Conservation (phyloP, 1,140 invertebrate genomes). For the Homalodisca vitripennis region DNA sequence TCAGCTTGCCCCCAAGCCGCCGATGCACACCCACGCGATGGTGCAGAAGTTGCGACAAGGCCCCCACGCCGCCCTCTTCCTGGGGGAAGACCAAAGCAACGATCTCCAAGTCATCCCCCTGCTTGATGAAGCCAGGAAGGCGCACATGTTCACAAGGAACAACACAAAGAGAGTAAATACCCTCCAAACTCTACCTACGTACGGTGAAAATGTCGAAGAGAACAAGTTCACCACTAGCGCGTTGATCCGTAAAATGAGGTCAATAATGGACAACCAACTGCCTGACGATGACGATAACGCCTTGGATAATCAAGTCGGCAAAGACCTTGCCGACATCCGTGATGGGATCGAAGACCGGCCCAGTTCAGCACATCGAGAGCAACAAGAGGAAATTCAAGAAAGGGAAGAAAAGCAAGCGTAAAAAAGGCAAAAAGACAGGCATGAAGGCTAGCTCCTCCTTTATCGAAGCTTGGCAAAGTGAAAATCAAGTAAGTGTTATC, state of each 20-base stretch:
- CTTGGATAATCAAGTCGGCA: not conserved
- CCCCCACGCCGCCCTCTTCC: conserved; percentile 3
- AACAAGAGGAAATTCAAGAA: conserved; percentile 45
- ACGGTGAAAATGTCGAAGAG: too few species aligned
- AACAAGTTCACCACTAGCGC: too few species aligned
- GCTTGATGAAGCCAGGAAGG: too few species aligned
- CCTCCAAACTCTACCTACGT: too few species aligned
- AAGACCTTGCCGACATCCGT: not conserved
- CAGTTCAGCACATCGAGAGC: conserved; percentile 23
- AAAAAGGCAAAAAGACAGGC: conserved; percentile 1
- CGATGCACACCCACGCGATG: conserved; percentile 35
- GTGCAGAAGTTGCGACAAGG: conserved; percentile 19
- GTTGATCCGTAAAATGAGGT: conserved; percentile 16
- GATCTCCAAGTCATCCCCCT: conserved; percentile 37
- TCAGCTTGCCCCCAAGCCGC: conserved; percentile 35
- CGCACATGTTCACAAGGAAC: conserved; percentile 4
- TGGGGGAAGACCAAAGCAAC: not conserved
- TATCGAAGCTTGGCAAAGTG: too few species aligned
- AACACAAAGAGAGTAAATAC: too few species aligned
- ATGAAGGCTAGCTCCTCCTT: too few species aligned
- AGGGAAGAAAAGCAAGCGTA: conserved; percentile 25
- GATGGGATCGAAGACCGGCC: conserved; percentile 25
- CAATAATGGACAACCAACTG: conserved; percentile 11
- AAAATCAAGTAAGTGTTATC: too few species aligned
- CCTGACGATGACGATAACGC: conserved; percentile 24